Evolutionary conservation across 64 coral and sea anemone genomes (phyloP).

Genomic region (Stylophora pistillata): DNA sequence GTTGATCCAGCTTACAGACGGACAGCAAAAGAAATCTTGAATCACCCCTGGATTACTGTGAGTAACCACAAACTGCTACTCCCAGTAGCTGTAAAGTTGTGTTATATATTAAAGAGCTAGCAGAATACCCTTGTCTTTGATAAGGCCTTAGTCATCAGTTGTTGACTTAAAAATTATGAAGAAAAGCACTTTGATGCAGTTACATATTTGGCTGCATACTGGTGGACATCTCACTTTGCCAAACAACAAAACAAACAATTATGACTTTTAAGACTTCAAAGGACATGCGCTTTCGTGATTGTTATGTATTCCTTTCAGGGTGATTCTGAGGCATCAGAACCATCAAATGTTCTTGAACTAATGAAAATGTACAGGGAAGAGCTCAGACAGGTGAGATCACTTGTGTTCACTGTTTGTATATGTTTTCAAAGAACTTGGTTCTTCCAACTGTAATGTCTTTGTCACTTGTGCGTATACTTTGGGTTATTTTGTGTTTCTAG

Average conservation of each 20-base stretch:
- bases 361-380: slow-evolving; percentile 74
- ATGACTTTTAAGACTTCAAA: background rate
- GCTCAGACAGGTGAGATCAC: slow-evolving; percentile 44
- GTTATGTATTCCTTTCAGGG: slow-evolving; percentile 7
- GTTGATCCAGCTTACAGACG: slow-evolving; percentile 93
- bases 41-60: slow-evolving; percentile 97
- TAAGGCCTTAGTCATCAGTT: too few species aligned
- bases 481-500: too few species aligned
- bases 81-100: too few species aligned
- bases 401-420: background rate
- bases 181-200: too few species aligned
- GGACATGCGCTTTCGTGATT: background rate
- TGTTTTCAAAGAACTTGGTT: background rate
- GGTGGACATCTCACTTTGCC: too few species aligned
- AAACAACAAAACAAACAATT: background rate
- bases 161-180: too few species aligned
- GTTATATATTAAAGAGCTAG: too few species aligned
- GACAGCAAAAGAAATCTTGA: slow-evolving; percentile 91
- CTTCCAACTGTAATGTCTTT: too few species aligned
- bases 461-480: too few species aligned
- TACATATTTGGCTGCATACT: too few species aligned
- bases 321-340: slow-evolving; percentile 67
- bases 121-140: too few species aligned
- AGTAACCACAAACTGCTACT: background rate
- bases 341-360: slow-evolving; percentile 72